Base-by-base conservation (phyloP, 92 coral and sea anemone species). In the Umimayanthus chanpuru region DNA sequence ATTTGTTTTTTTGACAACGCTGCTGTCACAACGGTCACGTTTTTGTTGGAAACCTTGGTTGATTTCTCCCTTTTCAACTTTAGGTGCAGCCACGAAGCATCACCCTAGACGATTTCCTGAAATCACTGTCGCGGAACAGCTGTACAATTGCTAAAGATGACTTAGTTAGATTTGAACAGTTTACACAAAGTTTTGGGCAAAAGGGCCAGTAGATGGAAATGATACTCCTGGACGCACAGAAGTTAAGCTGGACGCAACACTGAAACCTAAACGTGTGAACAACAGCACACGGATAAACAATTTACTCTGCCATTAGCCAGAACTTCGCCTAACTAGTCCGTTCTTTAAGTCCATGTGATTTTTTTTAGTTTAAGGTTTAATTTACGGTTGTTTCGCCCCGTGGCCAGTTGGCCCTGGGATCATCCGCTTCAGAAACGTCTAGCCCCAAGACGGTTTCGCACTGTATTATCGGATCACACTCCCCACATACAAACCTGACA, bases 41-140 rank as follows among this genome's bases (percentile, higher is more conserved):
- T 18, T 20, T 21, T 61, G 68, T 21, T 61, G 68, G 15, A 61
- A 18, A 61, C 68, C 68, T 21, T 61, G 26, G 6, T 75, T 39
- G 49, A 43, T 43, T 41, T 81, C 6, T 73, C 39, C 44, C 86
- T 88, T 53, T 14, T 65, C 23, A 32, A 74, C 23, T 40, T 5
- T 41, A 95, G 99, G 94, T 97, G 40, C 94, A 92, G 39, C 99
- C 99, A 9, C 94, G 99, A 38, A 87, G 82, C 11, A 92, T 97
- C 30, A 81, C 86, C 32, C 81, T 97, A 67, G 90, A 91, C 4
- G 99, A 97, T 70, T 97, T 97, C 85, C 88, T 95, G 65, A 95
- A 94, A 74, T 90, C 96, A 4, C 76, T 97, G 77, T 85, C 93
- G 56, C 91, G 93, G 80, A 95, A 97, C 67, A 92, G 91, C 86